phyloP scores from a whole-genome alignment of 2,888 invertebrate genomes.

The Tenthredo livida region DNA sequence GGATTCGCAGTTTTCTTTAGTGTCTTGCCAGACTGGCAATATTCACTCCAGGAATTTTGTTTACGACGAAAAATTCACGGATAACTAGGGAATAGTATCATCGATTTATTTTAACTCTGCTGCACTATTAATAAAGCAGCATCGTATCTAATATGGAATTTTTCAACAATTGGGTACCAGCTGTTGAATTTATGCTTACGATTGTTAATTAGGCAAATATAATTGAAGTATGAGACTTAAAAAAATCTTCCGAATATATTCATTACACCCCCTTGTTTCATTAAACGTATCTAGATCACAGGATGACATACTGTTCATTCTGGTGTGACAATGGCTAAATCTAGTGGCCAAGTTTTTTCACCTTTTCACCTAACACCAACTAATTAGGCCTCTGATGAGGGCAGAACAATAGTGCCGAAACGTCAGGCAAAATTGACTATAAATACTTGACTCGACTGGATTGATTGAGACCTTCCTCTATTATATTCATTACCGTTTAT shows the following conservation, averaged over 20 bases:
- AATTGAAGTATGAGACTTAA: not conserved
- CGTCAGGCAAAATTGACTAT: too few relatives aligned
- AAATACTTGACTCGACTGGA: too few relatives aligned
- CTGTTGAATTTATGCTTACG: not conserved
- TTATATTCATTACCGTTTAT: not conserved
- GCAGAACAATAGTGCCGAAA: too few relatives aligned
- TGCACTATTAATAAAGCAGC: not conserved
- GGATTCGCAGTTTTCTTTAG: constrained; percentile 57
- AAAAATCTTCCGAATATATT: not conserved
- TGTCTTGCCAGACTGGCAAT: not conserved
- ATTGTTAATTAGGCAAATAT: not conserved
- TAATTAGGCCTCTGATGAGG: too few relatives aligned
- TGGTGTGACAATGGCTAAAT: too few relatives aligned
- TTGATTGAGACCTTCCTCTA: too few relatives aligned
- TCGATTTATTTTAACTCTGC: not conserved
- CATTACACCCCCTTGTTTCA: too few relatives aligned
- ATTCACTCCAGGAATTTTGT: not conserved
- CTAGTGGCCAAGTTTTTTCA: too few relatives aligned
- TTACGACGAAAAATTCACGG: not conserved
- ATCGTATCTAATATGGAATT: not conserved
- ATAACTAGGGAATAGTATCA: not conserved
- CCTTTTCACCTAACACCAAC: too few relatives aligned
- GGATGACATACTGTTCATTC: too few relatives aligned
- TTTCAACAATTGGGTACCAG: not conserved
- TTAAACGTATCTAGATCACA: too few relatives aligned